Conservation (phyloP, 2,797 vertebrate species). For the Arremon aurantiirostris region DNA sequence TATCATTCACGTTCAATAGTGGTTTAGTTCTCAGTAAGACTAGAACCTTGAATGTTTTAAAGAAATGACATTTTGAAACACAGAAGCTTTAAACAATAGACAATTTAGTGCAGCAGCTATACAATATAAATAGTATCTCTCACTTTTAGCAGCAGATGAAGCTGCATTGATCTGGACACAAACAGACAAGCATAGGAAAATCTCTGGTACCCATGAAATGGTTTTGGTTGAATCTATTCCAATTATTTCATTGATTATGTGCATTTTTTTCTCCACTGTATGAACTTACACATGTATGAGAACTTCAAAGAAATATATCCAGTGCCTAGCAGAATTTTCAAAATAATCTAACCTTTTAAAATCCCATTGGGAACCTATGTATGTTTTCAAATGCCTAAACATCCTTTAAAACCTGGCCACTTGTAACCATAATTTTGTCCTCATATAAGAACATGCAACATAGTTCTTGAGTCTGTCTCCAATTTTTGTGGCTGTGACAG, state of each 20-base stretch:
- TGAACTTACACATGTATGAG: background rate
- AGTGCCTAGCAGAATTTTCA: slow-evolving; percentile 3
- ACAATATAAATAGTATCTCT: background rate
- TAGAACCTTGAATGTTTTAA: background rate
- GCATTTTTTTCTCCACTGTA: slow-evolving; percentile 11
- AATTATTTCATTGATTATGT: slow-evolving; percentile 49
- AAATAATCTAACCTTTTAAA: slow-evolving; percentile 37
- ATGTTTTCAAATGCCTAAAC: slow-evolving; percentile 11
- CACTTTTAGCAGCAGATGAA: background rate
- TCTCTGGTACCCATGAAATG: background rate
- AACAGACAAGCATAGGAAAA: background rate
- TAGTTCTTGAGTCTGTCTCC: background rate
- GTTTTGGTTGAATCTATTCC: background rate
- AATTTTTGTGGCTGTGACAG: background rate
- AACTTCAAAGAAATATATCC: slow-evolving; percentile 30
- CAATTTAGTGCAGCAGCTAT: background rate
- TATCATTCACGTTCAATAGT: background rate
- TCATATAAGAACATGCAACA: background rate
- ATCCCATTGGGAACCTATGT: background rate
- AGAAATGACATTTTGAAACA: slow-evolving; percentile 3
- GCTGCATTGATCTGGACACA: slow-evolving; percentile 4
- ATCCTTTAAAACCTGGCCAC: background rate
- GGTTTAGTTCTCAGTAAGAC: background rate
- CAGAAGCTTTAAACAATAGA: slow-evolving; percentile 20
- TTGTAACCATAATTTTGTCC: background rate